Evolutionary conservation across 2,113 vertebrate genomes (phyloP).

Genomic region (Paralichthys olivaceus): DNA sequence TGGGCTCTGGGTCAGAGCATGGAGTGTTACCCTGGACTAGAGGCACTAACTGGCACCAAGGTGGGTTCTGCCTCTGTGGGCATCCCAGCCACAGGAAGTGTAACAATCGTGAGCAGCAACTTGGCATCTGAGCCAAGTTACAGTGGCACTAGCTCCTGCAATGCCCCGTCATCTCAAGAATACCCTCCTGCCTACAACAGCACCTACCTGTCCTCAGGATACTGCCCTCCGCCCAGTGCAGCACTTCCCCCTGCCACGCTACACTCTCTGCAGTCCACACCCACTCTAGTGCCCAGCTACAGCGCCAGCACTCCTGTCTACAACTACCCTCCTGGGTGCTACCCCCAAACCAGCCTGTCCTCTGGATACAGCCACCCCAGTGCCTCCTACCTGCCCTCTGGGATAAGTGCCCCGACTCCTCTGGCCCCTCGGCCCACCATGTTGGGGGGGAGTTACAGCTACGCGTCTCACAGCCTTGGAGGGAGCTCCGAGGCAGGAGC

Average conservation of each 20-base stretch:
- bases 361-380: conserved; percentile 87
- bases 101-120: conserved; percentile 82
- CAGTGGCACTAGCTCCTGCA: conserved; percentile 74
- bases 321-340: conserved; percentile 86
- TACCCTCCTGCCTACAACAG: conserved; percentile 88
- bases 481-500: conserved; percentile 75
- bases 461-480: conserved; percentile 79
- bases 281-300: conserved; percentile 87
- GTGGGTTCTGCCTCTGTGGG: conserved; percentile 75
- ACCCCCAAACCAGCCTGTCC: conserved; percentile 78
- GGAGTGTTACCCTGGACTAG: conserved; percentile 86
- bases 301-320: conserved; percentile 85
- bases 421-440: conserved; percentile 81
- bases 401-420: conserved; percentile 87
- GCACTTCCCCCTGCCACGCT: conserved; percentile 81
- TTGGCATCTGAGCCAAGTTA: conserved; percentile 82
- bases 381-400: conserved; percentile 86
- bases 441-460: conserved; percentile 83
- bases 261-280: conserved; percentile 74
- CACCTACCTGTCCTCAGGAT: conserved; percentile 88
- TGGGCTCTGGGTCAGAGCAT: conserved; percentile 86
- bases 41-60: conserved; percentile 86
- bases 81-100: conserved; percentile 83
- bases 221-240: conserved; percentile 85
- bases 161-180: conserved; percentile 83